phyloP scores from a whole-genome alignment of 2,113 vertebrate species.

The Cettia cetti region DNA sequence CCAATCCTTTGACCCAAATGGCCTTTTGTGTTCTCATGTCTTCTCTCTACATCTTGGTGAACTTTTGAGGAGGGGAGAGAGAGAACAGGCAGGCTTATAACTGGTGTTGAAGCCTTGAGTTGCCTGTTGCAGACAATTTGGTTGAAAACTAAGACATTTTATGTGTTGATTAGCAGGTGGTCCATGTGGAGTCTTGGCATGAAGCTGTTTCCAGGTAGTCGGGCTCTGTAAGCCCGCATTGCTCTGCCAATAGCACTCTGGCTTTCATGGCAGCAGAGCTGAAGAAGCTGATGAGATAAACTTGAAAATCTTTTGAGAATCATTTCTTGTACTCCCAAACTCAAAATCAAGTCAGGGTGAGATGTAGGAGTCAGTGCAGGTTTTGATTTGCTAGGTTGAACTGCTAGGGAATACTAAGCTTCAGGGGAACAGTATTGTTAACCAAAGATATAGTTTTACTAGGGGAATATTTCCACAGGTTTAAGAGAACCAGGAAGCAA shows the following conservation, averaged over 20 bases:
- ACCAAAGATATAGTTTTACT: background rate
- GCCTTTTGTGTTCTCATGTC: background rate
- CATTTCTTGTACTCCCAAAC: background rate
- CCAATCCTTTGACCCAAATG: background rate
- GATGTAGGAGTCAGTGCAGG: background rate
- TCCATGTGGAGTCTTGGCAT: background rate
- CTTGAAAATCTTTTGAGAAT: background rate
- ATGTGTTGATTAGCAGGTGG: background rate
- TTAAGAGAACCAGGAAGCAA: background rate
- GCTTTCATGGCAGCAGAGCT: background rate
- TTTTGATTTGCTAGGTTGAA: background rate
- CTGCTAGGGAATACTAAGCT: background rate
- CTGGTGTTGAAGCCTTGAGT: background rate
- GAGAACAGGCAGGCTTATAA: background rate
- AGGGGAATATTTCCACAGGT: background rate
- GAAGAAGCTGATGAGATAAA: background rate
- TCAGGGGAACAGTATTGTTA: background rate
- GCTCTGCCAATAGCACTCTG: background rate
- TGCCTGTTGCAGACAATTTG: background rate
- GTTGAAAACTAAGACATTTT: background rate
- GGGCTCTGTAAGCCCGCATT: background rate
- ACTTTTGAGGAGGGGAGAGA: background rate
- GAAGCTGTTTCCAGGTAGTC: background rate
- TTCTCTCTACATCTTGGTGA: background rate
- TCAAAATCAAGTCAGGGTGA: background rate